Base-by-base conservation (phyloP, 2,113 vertebrate genomes). In the Ictidomys tridecemlineatus region DNA sequence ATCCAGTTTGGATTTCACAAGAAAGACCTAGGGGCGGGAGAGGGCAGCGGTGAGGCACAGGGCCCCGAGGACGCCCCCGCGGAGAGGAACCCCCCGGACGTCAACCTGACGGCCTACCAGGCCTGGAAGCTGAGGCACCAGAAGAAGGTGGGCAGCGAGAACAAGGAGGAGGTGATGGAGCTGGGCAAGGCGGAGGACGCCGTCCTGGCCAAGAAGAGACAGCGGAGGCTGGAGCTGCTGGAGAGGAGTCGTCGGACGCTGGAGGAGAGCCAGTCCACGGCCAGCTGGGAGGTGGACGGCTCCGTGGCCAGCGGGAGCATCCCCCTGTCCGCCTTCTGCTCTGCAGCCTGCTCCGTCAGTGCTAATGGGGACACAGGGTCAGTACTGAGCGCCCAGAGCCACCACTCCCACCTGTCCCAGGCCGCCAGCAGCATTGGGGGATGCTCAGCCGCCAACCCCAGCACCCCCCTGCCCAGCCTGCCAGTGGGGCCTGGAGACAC, bases 1-100 rank as follows among this genome's bases (percentile, higher is more conserved):
- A 99, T 99, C 97, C 99, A 99, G 78, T 99, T 99, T 80, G 99
- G 99, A 9, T 99, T 99, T 99, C 99, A 99, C 97, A 99, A 99
- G 97, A 99, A 99, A 94, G 99, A 99, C 16, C 96, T 97, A 2
- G 99, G 99, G 37, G 90, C 97, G 0, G 98, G 91, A 12, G 98
- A 98, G 0, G 94, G 98, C 3, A 92, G 97, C 74, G 86, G 84
- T 2, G 98, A 98, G 48, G 48, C 48, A 53, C 98, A 91, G 4
- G 85, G 89, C 2, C 85, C 94, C 0, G 98, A 98, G 34, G 98
- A 93, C 51, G 93, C 86, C 20, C 97, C 93, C 1, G 97, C 74
- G 39, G 98, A 98, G 61, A 97, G 22, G 22, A 97, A 94, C 61
- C 96, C 98, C 72, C 98, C 99, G 5, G 99, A 99, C 0, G 97